These are phyloP conservation scores for Rhinoderma darwinii DNA, from an alignment of 2,113 vertebrate species.

Conservation along the genomic window DNA sequence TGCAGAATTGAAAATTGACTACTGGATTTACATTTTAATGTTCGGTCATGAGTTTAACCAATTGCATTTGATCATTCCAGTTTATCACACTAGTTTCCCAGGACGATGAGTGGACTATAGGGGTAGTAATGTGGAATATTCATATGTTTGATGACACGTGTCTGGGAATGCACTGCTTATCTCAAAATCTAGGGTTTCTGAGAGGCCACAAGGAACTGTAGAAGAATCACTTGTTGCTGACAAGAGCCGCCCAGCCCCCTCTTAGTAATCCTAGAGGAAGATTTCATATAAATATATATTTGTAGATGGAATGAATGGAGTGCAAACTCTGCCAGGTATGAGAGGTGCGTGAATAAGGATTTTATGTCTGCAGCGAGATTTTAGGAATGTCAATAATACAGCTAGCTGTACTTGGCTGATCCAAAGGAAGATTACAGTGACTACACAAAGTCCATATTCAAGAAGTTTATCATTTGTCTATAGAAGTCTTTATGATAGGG, in stretches of 20 bases:
- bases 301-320: not conserved
- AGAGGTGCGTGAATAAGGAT: not conserved
- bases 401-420: not conserved
- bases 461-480: not conserved
- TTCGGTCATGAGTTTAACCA: not conserved
- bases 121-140: conserved; percentile 1
- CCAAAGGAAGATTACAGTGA: not conserved
- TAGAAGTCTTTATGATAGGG: not conserved
- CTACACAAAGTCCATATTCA: not conserved
- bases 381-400: conserved; percentile 15
- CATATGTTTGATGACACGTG: conserved; percentile 12
- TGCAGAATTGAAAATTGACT: not conserved
- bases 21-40: not conserved
- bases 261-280: not conserved
- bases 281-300: conserved; percentile 32
- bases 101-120: conserved; percentile 19
- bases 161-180: conserved; percentile 41
- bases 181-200: not conserved
- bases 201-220: conserved; percentile 24
- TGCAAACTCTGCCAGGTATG: not conserved
- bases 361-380: conserved; percentile 11
- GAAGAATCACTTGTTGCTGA: conserved; percentile 19
- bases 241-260: not conserved
- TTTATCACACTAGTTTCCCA: conserved; percentile 28
- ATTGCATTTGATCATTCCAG: conserved; percentile 19